phyloP scores from a whole-genome alignment of 1,140 invertebrate genomes.

The Phenacoccus solenopsis region DNA sequence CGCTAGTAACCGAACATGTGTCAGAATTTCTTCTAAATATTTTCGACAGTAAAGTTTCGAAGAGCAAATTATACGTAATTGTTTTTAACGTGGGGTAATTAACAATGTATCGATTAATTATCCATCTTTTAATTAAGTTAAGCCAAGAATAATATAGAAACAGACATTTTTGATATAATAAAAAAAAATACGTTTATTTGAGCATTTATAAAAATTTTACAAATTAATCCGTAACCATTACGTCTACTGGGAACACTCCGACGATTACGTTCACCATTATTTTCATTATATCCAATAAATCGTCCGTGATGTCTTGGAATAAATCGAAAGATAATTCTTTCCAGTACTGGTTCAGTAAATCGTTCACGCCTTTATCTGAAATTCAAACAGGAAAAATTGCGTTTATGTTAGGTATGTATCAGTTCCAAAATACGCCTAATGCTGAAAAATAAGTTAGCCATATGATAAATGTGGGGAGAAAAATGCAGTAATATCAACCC shows the following conservation, averaged over 20 bases:
- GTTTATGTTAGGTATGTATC: too few species aligned
- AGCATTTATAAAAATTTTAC: background rate
- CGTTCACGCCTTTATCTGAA: slow-evolving; percentile 1
- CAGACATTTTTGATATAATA: background rate
- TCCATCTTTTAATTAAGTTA: background rate
- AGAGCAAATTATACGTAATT: too few species aligned
- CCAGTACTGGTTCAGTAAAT: background rate
- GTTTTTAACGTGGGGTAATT: background rate
- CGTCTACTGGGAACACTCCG: background rate
- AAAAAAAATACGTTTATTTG: background rate
- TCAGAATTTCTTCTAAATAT: background rate
- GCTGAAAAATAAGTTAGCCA: too few species aligned
- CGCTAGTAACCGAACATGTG: background rate
- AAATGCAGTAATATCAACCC: too few species aligned
- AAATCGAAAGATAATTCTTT: background rate
- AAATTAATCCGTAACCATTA: background rate
- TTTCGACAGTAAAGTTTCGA: background rate
- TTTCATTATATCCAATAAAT: background rate
- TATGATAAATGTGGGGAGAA: too few species aligned
- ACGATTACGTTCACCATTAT: background rate
- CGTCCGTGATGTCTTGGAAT: background rate
- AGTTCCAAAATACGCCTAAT: too few species aligned
- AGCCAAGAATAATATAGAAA: background rate
- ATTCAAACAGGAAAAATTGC: too few species aligned
- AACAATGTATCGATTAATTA: background rate